phyloP scores from a whole-genome alignment of 2,888 invertebrate species.

The Eurytoma adleriae region DNA sequence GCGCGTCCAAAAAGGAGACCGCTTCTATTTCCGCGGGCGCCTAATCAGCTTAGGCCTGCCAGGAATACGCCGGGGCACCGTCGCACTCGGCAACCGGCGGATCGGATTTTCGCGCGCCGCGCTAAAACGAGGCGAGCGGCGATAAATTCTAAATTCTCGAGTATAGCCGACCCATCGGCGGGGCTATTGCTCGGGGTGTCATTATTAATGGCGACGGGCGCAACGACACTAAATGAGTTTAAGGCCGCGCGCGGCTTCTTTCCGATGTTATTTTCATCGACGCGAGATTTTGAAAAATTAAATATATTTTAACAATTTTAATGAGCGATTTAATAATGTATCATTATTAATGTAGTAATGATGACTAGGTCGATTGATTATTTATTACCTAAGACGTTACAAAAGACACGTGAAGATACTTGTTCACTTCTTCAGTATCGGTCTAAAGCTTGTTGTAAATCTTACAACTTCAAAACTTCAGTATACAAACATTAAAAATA shows the following conservation, averaged over 20 bases:
- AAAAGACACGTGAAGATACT: too few species aligned
- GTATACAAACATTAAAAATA: too few species aligned
- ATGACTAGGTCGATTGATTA: too few species aligned
- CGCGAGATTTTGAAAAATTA: too few species aligned
- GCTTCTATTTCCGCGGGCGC: constrained; percentile 13
- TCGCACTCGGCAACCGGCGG: background rate
- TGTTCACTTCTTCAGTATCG: too few species aligned
- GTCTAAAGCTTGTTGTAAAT: too few species aligned
- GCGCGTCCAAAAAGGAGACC: background rate
- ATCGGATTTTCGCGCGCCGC: background rate
- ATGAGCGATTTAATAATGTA: too few species aligned
- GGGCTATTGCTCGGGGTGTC: background rate
- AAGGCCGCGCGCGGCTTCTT: background rate
- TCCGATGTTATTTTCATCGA: background rate
- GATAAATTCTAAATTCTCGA: background rate
- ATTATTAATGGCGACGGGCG: constrained; percentile 12
- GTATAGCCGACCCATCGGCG: too few species aligned
- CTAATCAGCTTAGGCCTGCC: background rate
- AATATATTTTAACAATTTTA: too few species aligned
- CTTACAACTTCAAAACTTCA: too few species aligned
- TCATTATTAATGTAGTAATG: too few species aligned
- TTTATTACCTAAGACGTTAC: too few species aligned
- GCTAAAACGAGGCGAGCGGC: background rate
- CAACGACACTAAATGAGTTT: constrained; percentile 39
- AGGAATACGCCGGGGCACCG: constrained; percentile 16